These are phyloP conservation scores for Plebejus melissa DNA, from an alignment of 2,888 invertebrate genomes.

Conservation along the genomic window DNA sequence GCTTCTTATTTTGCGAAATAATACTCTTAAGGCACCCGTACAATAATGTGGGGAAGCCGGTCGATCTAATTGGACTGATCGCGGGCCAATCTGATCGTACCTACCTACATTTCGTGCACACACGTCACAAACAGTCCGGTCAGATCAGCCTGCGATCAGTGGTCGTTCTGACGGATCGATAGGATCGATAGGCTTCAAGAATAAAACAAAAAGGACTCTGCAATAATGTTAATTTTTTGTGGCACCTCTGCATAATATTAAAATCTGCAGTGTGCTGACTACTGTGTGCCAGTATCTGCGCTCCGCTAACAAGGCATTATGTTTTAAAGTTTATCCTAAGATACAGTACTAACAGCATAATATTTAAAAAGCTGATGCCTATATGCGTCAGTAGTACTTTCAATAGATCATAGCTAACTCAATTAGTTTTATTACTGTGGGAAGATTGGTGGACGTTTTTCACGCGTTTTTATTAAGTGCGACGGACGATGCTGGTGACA, in stretches of 20 bases:
- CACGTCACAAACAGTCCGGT: no score
- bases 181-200: background rate
- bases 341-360: no score
- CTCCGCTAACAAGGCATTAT: no score
- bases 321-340: no score
- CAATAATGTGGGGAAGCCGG: background rate
- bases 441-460: slow-evolving; percentile 12
- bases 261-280: background rate
- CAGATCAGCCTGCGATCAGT: no score
- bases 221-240: background rate
- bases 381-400: background rate
- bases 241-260: background rate
- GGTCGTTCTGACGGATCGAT: no score
- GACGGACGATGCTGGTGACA: background rate
- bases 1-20: background rate
- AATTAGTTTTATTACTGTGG: slow-evolving; percentile 21
- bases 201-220: background rate
- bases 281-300: background rate
- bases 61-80: no score
- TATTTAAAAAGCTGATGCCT: background rate
- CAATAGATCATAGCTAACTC: background rate
- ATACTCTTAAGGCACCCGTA: background rate
- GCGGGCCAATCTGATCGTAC: no score
- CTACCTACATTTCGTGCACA: no score
- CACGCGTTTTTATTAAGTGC: slow-evolving; percentile 26